Evolutionary conservation across 64 coral and sea anemone species (phyloP).

Genomic region (Montipora foliosa): DNA sequence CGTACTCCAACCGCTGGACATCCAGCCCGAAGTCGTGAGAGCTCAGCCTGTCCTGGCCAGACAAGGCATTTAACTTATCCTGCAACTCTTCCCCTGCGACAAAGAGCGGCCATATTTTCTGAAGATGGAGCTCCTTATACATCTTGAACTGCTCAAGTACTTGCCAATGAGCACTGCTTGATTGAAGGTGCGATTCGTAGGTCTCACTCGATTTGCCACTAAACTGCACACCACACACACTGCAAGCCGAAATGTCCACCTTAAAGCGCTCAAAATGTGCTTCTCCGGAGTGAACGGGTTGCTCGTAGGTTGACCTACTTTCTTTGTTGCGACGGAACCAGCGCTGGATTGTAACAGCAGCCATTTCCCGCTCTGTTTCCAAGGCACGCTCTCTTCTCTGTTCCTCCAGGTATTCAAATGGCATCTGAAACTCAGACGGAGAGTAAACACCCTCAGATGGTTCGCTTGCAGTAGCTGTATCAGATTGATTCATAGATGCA

Average conservation of each 20-base stretch:
- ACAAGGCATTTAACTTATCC: conserved; percentile 28
- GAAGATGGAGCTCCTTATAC: conserved; percentile 44
- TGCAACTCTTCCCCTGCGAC: conserved; percentile 16
- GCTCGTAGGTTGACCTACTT: neutral
- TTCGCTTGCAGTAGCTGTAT: neutral
- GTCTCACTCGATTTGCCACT: conserved; percentile 5
- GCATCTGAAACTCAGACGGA: conserved; percentile 65
- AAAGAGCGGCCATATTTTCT: conserved; percentile 54
- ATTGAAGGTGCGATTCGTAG: conserved; percentile 28
- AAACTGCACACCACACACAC: conserved; percentile 55
- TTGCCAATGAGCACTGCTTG: conserved; percentile 29
- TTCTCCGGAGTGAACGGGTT: neutral
- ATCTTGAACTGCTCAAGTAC: conserved; percentile 4
- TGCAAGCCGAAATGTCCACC: conserved; percentile 62
- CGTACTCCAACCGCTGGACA: conserved; percentile 60
- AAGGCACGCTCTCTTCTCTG: conserved; percentile 58
- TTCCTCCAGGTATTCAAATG: conserved; percentile 60
- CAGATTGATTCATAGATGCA: neutral
- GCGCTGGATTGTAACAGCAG: conserved; percentile 64
- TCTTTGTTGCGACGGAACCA: conserved; percentile 38
- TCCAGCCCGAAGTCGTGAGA: conserved; percentile 67
- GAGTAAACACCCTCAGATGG: conserved; percentile 28
- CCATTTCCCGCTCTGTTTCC: conserved; percentile 36
- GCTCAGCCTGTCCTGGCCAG: conserved; percentile 12
- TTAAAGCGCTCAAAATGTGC: conserved; percentile 66